phyloP scores from a whole-genome alignment of 2,113 vertebrate species.

The Apistogramma diplotaenia region DNA sequence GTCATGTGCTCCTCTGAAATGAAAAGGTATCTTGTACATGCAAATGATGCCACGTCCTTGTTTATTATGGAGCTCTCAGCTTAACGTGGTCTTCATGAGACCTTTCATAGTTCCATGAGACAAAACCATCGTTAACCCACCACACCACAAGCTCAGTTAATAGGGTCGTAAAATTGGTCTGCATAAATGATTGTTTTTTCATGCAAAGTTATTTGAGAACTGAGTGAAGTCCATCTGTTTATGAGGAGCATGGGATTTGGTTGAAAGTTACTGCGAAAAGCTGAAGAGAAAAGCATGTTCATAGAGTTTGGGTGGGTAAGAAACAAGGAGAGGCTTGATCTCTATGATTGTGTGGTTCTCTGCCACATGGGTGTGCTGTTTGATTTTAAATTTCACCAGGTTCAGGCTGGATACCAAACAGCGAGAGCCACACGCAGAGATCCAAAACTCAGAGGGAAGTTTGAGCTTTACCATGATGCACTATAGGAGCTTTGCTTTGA shows the following conservation, averaged over 20 bases:
- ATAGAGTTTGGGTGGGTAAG: not conserved
- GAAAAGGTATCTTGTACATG: not conserved
- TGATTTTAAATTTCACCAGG: not conserved
- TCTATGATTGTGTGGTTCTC: not conserved
- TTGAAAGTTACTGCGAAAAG: not conserved
- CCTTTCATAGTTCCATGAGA: not conserved
- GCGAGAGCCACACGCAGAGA: not conserved
- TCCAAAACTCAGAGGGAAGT: not conserved
- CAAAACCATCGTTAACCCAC: not conserved
- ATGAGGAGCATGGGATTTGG: too few relatives aligned
- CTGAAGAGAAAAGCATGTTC: not conserved
- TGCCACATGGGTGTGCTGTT: constrained; percentile 49
- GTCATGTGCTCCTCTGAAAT: not conserved
- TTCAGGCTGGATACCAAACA: not conserved
- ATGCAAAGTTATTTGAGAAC: too few relatives aligned
- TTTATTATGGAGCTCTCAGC: not conserved
- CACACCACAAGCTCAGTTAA: not conserved
- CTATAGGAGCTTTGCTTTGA: not conserved
- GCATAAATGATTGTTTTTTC: too few relatives aligned
- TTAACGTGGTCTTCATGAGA: not conserved
- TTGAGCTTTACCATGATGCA: not conserved
- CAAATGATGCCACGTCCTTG: not conserved
- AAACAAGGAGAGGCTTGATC: not conserved
- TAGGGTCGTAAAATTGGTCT: not conserved
- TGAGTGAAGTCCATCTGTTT: too few relatives aligned